Evolutionary conservation across 1,140 invertebrate species (phyloP).

Genomic region (Drosophila nebulosa): DNA sequence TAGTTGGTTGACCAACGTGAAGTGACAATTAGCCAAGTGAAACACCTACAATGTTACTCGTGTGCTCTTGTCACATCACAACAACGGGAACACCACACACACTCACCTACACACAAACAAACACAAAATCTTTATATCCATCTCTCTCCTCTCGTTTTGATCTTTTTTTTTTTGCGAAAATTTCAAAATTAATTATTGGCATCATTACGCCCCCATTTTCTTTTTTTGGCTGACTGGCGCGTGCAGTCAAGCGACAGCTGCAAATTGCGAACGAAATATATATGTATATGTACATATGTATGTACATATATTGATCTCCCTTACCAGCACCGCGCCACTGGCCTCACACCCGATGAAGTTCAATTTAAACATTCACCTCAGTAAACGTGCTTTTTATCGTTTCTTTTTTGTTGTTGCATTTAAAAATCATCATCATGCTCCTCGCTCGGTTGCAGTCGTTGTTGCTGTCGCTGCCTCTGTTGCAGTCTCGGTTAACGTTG

Average conservation of each 20-base stretch:
- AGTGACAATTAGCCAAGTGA: constrained; percentile 43
- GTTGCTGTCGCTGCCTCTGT: not conserved
- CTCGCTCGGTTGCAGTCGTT: not conserved
- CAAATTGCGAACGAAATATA: constrained; percentile 27
- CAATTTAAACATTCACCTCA: constrained; percentile 39
- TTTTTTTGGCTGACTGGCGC: constrained; percentile 20
- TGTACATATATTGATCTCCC: too few relatives aligned
- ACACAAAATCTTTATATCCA: not conserved
- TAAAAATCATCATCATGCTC: constrained; percentile 26
- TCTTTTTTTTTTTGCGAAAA: not conserved
- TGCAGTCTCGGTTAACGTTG: constrained; percentile 5
- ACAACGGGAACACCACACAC: not conserved
- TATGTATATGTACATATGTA: too few relatives aligned
- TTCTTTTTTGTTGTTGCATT: constrained; percentile 33
- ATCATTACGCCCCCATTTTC: constrained; percentile 26
- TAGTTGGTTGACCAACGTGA: constrained; percentile 41
- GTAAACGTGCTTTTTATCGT: constrained; percentile 45
- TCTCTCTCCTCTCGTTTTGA: not conserved
- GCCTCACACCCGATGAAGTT: not conserved
- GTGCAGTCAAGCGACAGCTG: constrained; percentile 35
- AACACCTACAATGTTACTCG: constrained; percentile 36
- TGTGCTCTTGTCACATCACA: constrained; percentile 5
- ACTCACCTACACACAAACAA: not conserved
- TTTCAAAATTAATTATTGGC: constrained; percentile 21
- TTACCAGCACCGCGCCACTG: not conserved